Evolutionary conservation across 2,113 vertebrate species (phyloP), one percentile per base, ranked within the genome.

Genomic region (Sterna hirundo): DNA sequence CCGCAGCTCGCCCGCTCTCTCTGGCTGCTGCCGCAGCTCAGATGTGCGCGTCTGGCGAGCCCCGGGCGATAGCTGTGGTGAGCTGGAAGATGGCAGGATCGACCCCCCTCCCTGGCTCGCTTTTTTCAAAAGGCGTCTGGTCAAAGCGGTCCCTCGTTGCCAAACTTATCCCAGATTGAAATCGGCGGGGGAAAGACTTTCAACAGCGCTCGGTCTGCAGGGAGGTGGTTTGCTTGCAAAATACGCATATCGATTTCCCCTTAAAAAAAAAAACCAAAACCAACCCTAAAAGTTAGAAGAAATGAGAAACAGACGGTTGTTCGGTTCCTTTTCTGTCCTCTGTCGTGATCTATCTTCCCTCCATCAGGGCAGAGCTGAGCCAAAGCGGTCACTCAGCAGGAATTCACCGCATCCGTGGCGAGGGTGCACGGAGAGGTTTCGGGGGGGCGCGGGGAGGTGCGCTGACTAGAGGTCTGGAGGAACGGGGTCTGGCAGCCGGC

Each of bases 381-480:
- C 58, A 7, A 25, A 61, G 86, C 1, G 47, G 38, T 69, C 80
- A 1, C 68, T 40, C 5, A 1, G 85, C 76, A 42, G 83, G 75
- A 62, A 32, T 29, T 51, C 13, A 30, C 4, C 5, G 61, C 69
- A 10, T 1, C 13, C 66, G 42, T 16, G 13, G 51, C n/a, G 25
- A 26, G 72, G 49, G 42, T 6, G 64, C 64, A 1, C 14, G 52
- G 81, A 7, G 42, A 22, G 47, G 61, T 72, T 86, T 55, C 2
- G 42, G 55, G 46, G 70, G 52, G 23, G 32, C 14, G 5, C 38
- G 6, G 47, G 13, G 64, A 20, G 64, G 10, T 23, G 30, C 42
- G 1, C 15, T 12, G 52, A 0, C 5, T 8, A 18, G 51, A 8
- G 55, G 0, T 14, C 26, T 3, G 80, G 40, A 25, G 40, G 3